Conservation (phyloP, 2,113 vertebrate species). For the Hemibagrus wyckioides region DNA sequence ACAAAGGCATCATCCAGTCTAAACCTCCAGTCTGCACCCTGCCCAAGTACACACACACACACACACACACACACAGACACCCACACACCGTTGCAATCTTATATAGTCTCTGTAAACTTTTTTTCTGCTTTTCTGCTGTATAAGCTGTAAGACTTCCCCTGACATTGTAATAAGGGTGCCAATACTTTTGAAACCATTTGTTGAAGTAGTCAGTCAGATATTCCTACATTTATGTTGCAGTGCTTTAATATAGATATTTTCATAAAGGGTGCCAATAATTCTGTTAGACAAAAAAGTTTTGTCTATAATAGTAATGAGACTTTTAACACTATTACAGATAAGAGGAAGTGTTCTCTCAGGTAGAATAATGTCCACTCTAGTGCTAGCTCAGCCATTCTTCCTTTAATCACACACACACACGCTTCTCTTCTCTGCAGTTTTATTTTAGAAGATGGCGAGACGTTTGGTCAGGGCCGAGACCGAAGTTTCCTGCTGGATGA, state of each 20-base stretch:
- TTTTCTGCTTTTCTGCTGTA: background rate
- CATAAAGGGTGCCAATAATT: background rate
- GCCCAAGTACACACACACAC: conserved; percentile 80
- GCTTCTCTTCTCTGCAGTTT: conserved; percentile 72
- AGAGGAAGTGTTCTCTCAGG: background rate
- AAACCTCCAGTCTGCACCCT: conserved; percentile 96
- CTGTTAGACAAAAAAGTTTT: too few species aligned
- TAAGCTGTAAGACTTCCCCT: too few species aligned
- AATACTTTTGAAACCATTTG: background rate
- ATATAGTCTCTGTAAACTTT: background rate
- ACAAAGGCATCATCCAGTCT: conserved; percentile 95
- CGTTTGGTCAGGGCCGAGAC: conserved; percentile 91
- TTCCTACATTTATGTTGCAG: background rate
- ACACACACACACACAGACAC: conserved; percentile 4
- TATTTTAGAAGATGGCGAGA: conserved; percentile 93
- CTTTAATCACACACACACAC: background rate
- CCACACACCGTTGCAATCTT: background rate
- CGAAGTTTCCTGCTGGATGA: conserved; percentile 93
- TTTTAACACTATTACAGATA: background rate
- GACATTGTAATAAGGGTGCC: background rate
- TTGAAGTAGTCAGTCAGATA: background rate
- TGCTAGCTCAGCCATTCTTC: background rate
- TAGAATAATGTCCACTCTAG: background rate
- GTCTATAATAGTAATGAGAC: background rate
- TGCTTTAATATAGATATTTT: background rate